Conservation (phyloP, 2,797 vertebrate genomes). For the Pseudomugil tenellus region DNA sequence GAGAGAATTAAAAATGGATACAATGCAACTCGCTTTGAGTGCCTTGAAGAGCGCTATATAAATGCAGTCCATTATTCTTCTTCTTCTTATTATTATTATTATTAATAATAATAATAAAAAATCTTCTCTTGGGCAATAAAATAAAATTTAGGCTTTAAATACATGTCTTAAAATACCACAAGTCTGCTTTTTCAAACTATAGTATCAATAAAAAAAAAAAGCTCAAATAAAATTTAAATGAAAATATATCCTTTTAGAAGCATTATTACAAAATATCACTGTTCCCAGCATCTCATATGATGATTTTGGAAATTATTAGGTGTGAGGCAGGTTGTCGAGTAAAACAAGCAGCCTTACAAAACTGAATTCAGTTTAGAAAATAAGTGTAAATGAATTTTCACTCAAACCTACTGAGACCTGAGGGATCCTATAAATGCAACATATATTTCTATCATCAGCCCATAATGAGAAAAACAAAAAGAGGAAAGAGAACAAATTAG, state of each 20-base stretch:
- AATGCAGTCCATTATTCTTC: no score
- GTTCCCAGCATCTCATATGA: not conserved
- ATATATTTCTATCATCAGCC: not conserved
- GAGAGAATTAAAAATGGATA: no score
- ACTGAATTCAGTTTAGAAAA: not conserved
- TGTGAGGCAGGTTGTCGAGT: not conserved
- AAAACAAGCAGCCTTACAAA: not conserved
- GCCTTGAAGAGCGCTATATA: no score
- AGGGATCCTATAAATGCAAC: not conserved
- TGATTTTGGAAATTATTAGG: not conserved
- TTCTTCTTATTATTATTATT: no score
- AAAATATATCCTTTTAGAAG: not conserved
- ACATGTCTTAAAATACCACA: not conserved
- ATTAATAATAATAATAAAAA: conserved; percentile 7
- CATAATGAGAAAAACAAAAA: not conserved
- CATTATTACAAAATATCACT: not conserved
- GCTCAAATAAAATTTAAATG: not conserved
- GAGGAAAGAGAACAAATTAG: not conserved
- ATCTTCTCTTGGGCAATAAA: not conserved
- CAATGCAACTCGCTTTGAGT: no score
- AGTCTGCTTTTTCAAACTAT: not conserved
- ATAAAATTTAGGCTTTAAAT: not conserved
- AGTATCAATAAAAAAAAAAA: not conserved
- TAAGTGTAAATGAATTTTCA: not conserved
- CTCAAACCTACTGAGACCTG: not conserved